A percentile compares a stretch with the other conserved stretches of the same genome.
These are phyloP conservation scores for Aphelenchoides avenae DNA, from an alignment of 1,140 invertebrate genomes.

Conservation along the genomic window DNA sequence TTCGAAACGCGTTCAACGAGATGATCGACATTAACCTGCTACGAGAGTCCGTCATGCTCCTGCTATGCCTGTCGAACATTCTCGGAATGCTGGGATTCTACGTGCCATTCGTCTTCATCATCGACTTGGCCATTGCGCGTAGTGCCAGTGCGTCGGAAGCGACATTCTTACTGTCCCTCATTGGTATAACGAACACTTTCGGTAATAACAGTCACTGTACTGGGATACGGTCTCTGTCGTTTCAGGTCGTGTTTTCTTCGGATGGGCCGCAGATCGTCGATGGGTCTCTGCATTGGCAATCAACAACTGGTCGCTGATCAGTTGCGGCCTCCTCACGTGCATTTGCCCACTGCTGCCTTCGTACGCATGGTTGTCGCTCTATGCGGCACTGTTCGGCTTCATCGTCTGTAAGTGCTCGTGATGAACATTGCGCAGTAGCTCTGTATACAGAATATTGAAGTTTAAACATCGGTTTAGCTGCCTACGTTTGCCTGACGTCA, in stretches of 20 bases:
- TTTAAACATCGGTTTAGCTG: conserved; percentile 67
- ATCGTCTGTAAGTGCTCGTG: conserved; percentile 76
- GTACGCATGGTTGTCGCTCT: conserved; percentile 73
- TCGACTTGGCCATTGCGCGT: conserved; percentile 59
- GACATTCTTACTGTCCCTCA: conserved; percentile 74
- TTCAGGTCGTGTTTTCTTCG: conserved; percentile 62
- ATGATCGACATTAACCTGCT: conserved; percentile 89
- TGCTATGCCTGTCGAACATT: conserved; percentile 86
- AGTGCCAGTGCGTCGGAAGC: conserved; percentile 61
- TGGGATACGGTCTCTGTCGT: conserved; percentile 62
- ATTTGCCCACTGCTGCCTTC: conserved; percentile 76
- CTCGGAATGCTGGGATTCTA: conserved; percentile 94
- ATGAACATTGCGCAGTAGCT: conserved; percentile 5
- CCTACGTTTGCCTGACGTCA: conserved; percentile 92
- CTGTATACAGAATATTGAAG: conserved; percentile 11
- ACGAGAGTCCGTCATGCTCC: conserved; percentile 81
- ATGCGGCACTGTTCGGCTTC: conserved; percentile 86
- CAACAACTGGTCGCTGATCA: conserved; percentile 71
- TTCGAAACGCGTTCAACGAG: conserved; percentile 62
- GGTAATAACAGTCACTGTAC: conserved; percentile 61
- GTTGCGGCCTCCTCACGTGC: conserved; percentile 79
- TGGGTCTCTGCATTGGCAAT: conserved; percentile 79
- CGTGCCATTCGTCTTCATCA: conserved; percentile 83
- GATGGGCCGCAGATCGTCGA: conserved; percentile 63
- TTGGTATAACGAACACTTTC: conserved; percentile 83